A percentile compares a stretch with the other conserved stretches of the same genome.
phyloP scores from a whole-genome alignment of 35 echinoderm and acorn worm species.

The Lytechinus pictus region DNA sequence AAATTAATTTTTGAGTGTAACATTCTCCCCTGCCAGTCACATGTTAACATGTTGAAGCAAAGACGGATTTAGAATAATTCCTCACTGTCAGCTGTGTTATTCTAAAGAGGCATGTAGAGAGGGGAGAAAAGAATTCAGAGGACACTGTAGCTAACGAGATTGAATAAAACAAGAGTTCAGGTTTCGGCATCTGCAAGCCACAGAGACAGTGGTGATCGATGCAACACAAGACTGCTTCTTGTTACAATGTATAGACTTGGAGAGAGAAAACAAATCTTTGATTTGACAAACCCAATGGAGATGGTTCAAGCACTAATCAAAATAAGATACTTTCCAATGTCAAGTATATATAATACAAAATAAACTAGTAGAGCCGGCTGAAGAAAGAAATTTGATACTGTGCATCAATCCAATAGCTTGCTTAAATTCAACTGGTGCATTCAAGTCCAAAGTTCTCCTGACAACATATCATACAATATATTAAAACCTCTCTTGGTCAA shows the following conservation, averaged over 20 bases:
- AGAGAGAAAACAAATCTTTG: neutral
- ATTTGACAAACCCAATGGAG: neutral
- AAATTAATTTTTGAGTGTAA: neutral
- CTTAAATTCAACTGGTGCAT: neutral
- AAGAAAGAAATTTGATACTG: neutral
- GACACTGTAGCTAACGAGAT: neutral
- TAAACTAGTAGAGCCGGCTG: neutral
- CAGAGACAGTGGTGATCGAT: neutral
- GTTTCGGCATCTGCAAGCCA: neutral
- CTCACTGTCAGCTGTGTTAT: neutral
- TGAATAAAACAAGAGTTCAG: neutral
- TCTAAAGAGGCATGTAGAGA: neutral
- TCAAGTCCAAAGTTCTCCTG: too few relatives aligned
- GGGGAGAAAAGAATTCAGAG: neutral
- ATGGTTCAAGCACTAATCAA: neutral
- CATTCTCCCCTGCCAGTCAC: neutral
- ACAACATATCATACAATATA: too few relatives aligned
- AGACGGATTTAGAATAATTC: neutral
- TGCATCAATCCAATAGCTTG: neutral
- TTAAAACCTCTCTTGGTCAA: too few relatives aligned
- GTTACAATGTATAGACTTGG: neutral
- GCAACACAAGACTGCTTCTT: neutral
- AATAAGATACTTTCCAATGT: neutral
- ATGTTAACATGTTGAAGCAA: constrained; percentile 1
- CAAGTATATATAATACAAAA: neutral